Evolutionary conservation across 2,113 vertebrate genomes (phyloP).

Genomic region (Paramisgurnus dabryanus): DNA sequence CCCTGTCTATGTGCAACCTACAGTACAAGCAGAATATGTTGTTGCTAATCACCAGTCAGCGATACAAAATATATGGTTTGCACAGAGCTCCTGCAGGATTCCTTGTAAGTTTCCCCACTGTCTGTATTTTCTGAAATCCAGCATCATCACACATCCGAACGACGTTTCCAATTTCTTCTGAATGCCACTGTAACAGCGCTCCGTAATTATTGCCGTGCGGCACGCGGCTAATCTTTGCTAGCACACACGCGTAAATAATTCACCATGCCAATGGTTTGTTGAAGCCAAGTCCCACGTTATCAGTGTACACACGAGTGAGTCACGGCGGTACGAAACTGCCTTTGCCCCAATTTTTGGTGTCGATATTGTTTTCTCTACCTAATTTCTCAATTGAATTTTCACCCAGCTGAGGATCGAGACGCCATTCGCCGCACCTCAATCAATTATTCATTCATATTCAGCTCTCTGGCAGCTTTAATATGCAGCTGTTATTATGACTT

Average conservation of each 20-base stretch:
- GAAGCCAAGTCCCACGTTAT: slow-evolving; percentile 50
- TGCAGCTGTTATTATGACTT: slow-evolving; percentile 36
- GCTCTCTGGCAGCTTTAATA: slow-evolving; percentile 24
- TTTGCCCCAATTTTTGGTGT: slow-evolving; percentile 37
- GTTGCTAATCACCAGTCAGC: slow-evolving; percentile 7
- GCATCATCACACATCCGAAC: slow-evolving; percentile 26
- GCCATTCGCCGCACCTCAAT: slow-evolving; percentile 31
- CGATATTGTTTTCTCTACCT: slow-evolving; percentile 15
- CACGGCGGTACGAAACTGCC: slow-evolving; percentile 8
- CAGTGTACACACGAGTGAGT: slow-evolving; percentile 45
- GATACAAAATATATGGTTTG: slow-evolving; percentile 21
- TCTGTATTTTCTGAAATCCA: neutral
- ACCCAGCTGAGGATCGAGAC: neutral
- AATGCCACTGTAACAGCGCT: slow-evolving; percentile 46
- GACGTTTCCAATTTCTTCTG: slow-evolving; percentile 40
- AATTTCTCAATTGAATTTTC: slow-evolving; percentile 33
- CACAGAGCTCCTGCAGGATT: neutral
- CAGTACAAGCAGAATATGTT: neutral
- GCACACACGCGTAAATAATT: slow-evolving; percentile 52
- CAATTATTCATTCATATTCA: slow-evolving; percentile 42
- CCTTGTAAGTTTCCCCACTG: neutral
- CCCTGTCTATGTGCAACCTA: neutral
- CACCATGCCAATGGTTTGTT: slow-evolving; percentile 48
- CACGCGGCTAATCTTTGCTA: slow-evolving; percentile 17
- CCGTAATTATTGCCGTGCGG: slow-evolving; percentile 45